These are phyloP conservation scores for Pelobates fuscus DNA, from an alignment of 2,113 vertebrate species.

Conservation along the genomic window DNA sequence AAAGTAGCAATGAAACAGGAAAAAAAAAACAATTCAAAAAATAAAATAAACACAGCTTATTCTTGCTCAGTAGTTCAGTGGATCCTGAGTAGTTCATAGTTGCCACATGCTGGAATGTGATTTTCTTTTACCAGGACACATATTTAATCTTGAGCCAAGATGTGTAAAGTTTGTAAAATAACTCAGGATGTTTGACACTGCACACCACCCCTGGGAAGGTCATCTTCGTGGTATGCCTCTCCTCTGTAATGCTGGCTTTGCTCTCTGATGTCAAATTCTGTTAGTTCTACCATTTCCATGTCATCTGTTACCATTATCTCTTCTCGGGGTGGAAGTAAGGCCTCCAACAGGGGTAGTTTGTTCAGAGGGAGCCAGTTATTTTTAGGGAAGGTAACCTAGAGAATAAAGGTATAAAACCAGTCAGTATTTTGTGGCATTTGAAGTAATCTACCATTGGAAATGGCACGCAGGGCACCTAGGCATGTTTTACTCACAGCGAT, in stretches of 20 bases:
- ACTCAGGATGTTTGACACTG: conserved; percentile 87
- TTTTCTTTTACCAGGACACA: background rate
- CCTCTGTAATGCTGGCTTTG: conserved; percentile 69
- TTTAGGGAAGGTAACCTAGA: conserved; percentile 87
- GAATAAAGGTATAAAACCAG: no score
- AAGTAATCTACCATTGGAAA: no score
- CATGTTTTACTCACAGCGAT: no score
- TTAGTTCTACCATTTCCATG: conserved; percentile 89
- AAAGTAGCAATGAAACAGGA: no score
- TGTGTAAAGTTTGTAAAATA: background rate
- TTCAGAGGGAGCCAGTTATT: conserved; percentile 85
- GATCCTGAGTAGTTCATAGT: no score
- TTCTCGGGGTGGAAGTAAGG: conserved; percentile 83
- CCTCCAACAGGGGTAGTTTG: conserved; percentile 81
- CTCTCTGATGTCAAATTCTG: conserved; percentile 72
- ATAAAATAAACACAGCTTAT: no score
- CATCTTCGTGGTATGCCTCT: conserved; percentile 86
- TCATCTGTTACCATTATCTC: conserved; percentile 84
- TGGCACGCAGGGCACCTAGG: no score
- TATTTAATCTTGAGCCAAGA: background rate
- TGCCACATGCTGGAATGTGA: no score
- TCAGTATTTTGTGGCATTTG: no score
- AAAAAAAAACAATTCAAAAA: no score
- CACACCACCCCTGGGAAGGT: conserved; percentile 76
- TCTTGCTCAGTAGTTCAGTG: no score